Evolutionary conservation across 1,140 invertebrate genomes (phyloP).

Genomic region (Coelopa frigida): DNA sequence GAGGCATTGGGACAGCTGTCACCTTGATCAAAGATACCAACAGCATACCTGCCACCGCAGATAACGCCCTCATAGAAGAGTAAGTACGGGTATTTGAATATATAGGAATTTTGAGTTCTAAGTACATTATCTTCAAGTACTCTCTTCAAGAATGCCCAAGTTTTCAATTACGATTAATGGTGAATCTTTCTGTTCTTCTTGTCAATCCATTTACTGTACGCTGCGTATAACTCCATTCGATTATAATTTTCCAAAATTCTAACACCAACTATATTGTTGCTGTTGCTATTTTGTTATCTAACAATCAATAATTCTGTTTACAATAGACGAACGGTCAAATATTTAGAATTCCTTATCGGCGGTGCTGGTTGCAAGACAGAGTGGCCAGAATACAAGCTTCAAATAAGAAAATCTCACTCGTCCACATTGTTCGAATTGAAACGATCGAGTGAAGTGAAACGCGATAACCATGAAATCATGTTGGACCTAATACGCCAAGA

Average conservation of each 20-base stretch:
- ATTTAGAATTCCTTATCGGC: slow-evolving; percentile 18
- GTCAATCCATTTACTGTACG: too few relatives aligned
- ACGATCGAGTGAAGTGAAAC: slow-evolving; percentile 20
- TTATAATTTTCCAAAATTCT: too few relatives aligned
- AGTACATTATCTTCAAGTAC: neutral
- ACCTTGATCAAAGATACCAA: slow-evolving; percentile 54
- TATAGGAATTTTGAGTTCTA: neutral
- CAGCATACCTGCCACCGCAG: slow-evolving; percentile 27
- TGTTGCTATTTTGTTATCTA: too few relatives aligned
- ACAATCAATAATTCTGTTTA: too few relatives aligned
- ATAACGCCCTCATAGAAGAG: slow-evolving; percentile 52
- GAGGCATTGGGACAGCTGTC: slow-evolving; percentile 88
- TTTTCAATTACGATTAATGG: too few relatives aligned
- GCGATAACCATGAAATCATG: slow-evolving; percentile 24
- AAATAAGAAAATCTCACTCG: slow-evolving; percentile 11
- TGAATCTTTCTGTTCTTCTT: too few relatives aligned
- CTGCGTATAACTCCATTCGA: too few relatives aligned
- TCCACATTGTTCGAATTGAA: slow-evolving; percentile 31
- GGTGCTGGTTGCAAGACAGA: too few relatives aligned
- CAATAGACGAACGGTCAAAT: slow-evolving; percentile 15
- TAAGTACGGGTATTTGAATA: slow-evolving; percentile 46
- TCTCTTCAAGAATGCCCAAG: neutral
- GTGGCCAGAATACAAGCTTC: too few relatives aligned
- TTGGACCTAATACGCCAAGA: slow-evolving; percentile 49
- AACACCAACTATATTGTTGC: too few relatives aligned